Base-by-base conservation (phyloP, 1,140 invertebrate genomes). In the Drosophila triauraria region DNA sequence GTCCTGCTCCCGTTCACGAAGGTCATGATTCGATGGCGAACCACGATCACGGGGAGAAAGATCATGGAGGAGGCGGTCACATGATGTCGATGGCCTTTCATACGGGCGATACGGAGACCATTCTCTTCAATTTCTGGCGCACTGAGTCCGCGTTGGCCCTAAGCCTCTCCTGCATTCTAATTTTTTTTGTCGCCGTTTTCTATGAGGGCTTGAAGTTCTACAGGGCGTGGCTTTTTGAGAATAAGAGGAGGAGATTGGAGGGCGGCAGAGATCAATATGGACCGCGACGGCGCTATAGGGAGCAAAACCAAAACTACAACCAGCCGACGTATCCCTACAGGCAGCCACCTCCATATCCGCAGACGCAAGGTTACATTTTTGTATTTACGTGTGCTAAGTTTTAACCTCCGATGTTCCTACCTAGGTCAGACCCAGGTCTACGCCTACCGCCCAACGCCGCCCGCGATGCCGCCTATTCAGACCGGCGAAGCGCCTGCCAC, bases 31-130 rank as follows among this genome's bases (percentile, higher is more conserved):
- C 23, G 13, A n/a, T 32, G 38, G 35, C 13, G 8, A 70, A 70
- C 13, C 51, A 44, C 2, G 51, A 4, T 13, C 35, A 40, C 15
- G 42, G 10, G 4, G 25, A 5, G 20, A 13, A 2, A 0, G 15
- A 47, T 13, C 43, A 20, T 3, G 35, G 25, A 2, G 43, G 2
- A 0, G 40, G 10, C 4, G 25, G 50, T 6, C 63, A 68, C 5
- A 68, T 71, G 68, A 85, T 90, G 81, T 20, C 53, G 0, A 84
- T 84, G 78, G 35, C 40, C n/a, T 90, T 90, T 30, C 85, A 90
- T 54, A 3, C 23, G 0, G 48, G 78, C 44, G 8, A 53, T 0
- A 38, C 42, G 17, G 85, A 85, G 20, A 79, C 63, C 9, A 90
- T 90, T 40, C 64, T 90, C 4, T 90, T 90, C n/a, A 38, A 50